Base-by-base conservation (phyloP, 2,797 vertebrate species). In the Kryptolebias ocellatus region DNA sequence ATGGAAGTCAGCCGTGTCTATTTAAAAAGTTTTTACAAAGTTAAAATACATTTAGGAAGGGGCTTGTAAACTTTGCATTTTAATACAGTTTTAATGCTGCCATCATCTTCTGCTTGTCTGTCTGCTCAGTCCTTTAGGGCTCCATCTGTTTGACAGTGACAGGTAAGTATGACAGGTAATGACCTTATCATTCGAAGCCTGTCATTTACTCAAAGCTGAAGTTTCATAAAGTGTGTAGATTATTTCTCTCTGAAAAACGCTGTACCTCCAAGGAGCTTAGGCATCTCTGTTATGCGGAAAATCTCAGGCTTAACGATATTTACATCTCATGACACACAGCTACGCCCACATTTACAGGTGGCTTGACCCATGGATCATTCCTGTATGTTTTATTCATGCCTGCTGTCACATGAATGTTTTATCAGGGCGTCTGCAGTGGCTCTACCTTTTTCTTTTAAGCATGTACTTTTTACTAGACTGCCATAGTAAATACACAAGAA, bases 381-480 rank as follows among this genome's bases (percentile, higher is more conserved):
- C 50, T 66, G 44, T 60, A 86, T 87, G 74, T 83, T 90, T 90
- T 84, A 90, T 89, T 89, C 66, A 89, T 84, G 53, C 29, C 11
- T 52, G 64, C 80, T 81, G 84, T 86, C 78, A 67, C 75, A 86
- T 84, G 59, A 82, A 86, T 83, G 73, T 86, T 88, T 86, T 67
- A 85, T 87, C 17, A 3, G 63, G 59, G 42, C 11, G 3, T 81
- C 72, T 71, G 45, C 31, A 31, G 45, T 58, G 47, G 37, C 65
- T 60, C 18, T 54, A 49, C 54, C 34, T 37, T 59, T 63, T 70
- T 60, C 28, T 34, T 66, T 67, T 68, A 56, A 74, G 60, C 24
- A 57, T 47, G n/a, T 27, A 60, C 55, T 61, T 53, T 53, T 72
- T 55, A 47, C 57, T 59, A 16, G 47, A 50, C 49, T 65, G 9